Percentiles rank a stretch among this genome's conserved stretches.
These are phyloP conservation scores for Heteromyza rotundicornis DNA, from an alignment of 2,888 invertebrate genomes.

Conservation along the genomic window DNA sequence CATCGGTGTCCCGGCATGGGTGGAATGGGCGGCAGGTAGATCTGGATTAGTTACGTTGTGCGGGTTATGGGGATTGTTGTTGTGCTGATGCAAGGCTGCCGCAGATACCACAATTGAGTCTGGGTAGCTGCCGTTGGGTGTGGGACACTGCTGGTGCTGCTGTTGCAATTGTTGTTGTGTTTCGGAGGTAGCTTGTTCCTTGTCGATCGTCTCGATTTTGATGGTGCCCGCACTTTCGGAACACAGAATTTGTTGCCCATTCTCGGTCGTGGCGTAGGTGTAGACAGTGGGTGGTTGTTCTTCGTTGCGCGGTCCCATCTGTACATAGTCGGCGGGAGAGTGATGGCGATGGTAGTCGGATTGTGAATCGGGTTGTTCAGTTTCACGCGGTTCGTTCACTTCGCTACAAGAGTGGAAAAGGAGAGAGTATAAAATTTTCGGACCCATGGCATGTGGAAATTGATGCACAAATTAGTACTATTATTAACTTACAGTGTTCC, in stretches of 20 bases:
- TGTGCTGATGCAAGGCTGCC: slow-evolving; percentile 45
- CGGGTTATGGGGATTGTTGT: slow-evolving; percentile 34
- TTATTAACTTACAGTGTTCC: slow-evolving; percentile 56
- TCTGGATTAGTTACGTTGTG: slow-evolving; percentile 20
- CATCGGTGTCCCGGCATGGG: slow-evolving; percentile 29
- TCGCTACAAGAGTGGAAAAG: slow-evolving; percentile 40
- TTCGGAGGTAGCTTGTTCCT: slow-evolving; percentile 43
- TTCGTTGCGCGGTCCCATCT: slow-evolving; percentile 54
- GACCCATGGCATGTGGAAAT: no score
- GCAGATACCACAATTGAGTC: slow-evolving; percentile 51
- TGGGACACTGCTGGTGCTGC: slow-evolving; percentile 48
- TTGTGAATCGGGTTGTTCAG: slow-evolving; percentile 40
- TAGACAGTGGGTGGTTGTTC: slow-evolving; percentile 49
- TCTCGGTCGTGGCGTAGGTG: slow-evolving; percentile 42
- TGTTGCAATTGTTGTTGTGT: slow-evolving; percentile 34
- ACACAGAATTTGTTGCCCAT: slow-evolving; percentile 51
- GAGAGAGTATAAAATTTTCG: no score
- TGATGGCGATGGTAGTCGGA: slow-evolving; percentile 52
- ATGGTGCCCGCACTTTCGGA: slow-evolving; percentile 47
- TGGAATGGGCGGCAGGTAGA: slow-evolving; percentile 18
- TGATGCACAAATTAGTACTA: background rate
- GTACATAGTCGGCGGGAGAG: slow-evolving; percentile 53
- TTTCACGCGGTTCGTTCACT: slow-evolving; percentile 52
- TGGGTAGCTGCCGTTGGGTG: slow-evolving; percentile 46
- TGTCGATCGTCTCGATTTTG: slow-evolving; percentile 58